Evolutionary conservation across 2,888 invertebrate species (phyloP), one percentile per base, ranked within the genome.

Genomic region (Eristalis tenax): DNA sequence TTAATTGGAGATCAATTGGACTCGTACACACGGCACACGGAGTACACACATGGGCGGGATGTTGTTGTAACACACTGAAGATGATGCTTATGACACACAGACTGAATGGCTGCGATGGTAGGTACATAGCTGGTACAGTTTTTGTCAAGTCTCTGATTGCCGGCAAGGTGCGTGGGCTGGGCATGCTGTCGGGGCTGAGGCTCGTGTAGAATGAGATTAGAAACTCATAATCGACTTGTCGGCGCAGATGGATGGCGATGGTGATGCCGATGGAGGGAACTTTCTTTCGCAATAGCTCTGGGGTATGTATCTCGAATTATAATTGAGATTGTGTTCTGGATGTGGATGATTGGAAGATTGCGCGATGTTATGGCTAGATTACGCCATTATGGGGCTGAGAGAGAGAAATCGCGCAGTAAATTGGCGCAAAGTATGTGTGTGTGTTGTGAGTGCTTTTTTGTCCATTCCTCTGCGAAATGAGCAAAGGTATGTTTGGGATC

Each of bases 1-100:
- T 82, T 82, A 76, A 82, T 82, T 82, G 82, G 82, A 82, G 82
- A 69, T 76, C 81, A 75, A 75, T 75, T 75, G 26, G 70, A 73
- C 57, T n/a, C 15, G 66, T 40, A 50, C 18, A 18, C 18, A 18
- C 32, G 32, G 32, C 3, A 3, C 32, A 5, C 32, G 32, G 4
- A 32, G 75, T 57, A 40, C 40, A 69, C 35, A 43, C n/a, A 82
- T 70, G 76, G 82, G 82, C 71, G 82, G 82, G 82, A 28, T 73
- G 79, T 81, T 75, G 68, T 74, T 75, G 81, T 75, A 69, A 23
- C 38, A 76, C 38, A 66, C 35, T 76, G 76, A 82, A 82, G 82
- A 82, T 59, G 82, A 82, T 59, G 76, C 82, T 71, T 82, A 10
- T 70, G 76, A 70, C 43, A 32, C 8, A 32, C 26, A 50, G 81